Evolutionary conservation across 2,797 vertebrate species (phyloP).

Genomic region (Premnoplex brunnescens): DNA sequence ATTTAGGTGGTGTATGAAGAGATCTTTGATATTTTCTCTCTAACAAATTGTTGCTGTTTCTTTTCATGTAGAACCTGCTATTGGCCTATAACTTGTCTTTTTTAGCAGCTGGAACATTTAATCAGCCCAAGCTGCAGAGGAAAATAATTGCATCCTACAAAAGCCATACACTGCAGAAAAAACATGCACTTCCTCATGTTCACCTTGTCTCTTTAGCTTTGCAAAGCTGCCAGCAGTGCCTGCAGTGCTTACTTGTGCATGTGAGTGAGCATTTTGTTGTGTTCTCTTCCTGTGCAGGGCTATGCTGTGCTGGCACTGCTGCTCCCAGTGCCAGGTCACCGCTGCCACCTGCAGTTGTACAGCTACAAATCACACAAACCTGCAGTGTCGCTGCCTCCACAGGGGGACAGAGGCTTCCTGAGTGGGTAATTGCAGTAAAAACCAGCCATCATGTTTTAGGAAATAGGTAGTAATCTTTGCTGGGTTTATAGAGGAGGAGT

Average conservation of each 20-base stretch:
- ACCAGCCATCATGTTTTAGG: neutral
- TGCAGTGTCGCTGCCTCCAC: neutral
- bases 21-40: slow-evolving; percentile 7
- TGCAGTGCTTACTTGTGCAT: neutral
- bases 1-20: neutral
- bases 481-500: neutral
- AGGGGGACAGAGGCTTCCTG: neutral
- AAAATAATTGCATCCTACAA: slow-evolving; percentile 23
- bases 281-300: neutral
- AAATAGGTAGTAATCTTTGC: neutral
- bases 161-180: slow-evolving; percentile 9
- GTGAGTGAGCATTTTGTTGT: neutral
- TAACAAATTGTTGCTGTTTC: neutral
- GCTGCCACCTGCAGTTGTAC: neutral
- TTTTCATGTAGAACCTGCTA: slow-evolving; percentile 4
- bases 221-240: neutral
- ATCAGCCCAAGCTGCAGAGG: neutral
- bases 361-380: neutral
- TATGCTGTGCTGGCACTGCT: neutral
- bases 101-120: slow-evolving; percentile 52
- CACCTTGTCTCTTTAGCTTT: slow-evolving; percentile 28
- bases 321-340: neutral
- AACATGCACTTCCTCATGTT: neutral
- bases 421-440: neutral
- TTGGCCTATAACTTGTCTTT: neutral